A percentile compares a stretch with the other conserved stretches of the same genome.
phyloP scores from a whole-genome alignment of 2,113 vertebrate species.

The Sapayoa aenigma region DNA sequence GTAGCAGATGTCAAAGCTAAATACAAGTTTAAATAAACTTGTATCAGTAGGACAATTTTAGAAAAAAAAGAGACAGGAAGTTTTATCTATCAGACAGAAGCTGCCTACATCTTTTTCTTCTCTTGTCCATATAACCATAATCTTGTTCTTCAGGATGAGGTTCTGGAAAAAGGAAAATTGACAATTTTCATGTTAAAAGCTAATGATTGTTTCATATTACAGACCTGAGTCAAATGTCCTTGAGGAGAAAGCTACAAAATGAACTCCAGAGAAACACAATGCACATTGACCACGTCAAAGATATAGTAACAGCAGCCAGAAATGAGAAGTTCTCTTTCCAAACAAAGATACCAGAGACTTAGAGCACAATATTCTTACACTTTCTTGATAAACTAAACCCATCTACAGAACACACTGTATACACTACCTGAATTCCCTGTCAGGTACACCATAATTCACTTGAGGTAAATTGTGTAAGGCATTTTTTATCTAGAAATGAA shows the following conservation, averaged over 20 bases:
- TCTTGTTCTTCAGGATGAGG: neutral
- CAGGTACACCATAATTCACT: neutral
- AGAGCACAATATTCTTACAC: neutral
- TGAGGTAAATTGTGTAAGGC: neutral
- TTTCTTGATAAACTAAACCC: neutral
- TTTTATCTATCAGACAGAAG: neutral
- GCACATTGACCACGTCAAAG: neutral
- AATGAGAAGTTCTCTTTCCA: neutral
- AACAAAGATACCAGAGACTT: neutral
- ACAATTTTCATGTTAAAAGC: neutral
- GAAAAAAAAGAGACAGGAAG: neutral
- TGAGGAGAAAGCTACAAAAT: neutral
- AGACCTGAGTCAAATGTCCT: neutral
- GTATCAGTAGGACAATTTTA: neutral
- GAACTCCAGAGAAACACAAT: neutral
- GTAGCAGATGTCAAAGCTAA: neutral
- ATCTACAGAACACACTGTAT: neutral
- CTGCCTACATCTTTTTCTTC: neutral
- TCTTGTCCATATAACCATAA: neutral
- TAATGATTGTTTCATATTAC: neutral
- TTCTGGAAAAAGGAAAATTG: neutral
- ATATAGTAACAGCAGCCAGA: neutral
- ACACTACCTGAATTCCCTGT: neutral
- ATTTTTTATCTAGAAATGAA: neutral
- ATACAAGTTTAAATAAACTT: neutral